Base-by-base conservation (phyloP, 2,797 vertebrate genomes). In the Coccyzus lansbergi region DNA sequence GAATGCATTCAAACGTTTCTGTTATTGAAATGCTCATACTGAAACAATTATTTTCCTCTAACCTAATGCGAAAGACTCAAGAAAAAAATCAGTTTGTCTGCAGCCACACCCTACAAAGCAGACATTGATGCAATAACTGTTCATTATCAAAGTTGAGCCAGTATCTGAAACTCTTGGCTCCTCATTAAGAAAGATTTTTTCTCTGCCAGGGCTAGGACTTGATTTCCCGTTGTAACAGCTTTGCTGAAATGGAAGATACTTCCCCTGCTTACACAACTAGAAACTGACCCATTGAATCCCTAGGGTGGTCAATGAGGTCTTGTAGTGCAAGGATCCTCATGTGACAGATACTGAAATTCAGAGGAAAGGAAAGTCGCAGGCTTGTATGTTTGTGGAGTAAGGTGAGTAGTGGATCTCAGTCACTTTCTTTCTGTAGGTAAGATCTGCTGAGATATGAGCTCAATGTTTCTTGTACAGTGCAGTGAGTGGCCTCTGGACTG, bases 1-100 rank as follows among this genome's bases (percentile, higher is more conserved):
- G 86, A 89, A 71, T 38, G 21, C 58, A 28, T 77, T 88, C 56
- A 83, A 85, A 56, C 34, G 14, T 68, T 68, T 78, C 33, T 65
- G 44, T 53, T 72, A 56, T 5, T 79, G 74, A 76, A 93, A 58
- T 60, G 52, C 10, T 87, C 68, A 12, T 26, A 11, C 19, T 49
- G 77, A 84, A 95, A 52, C 52, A 79, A 74, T 82, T 81, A 3
- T 70, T 88, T 76, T 90, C 29, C 40, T 89, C 67, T 93, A 82
- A 83, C n/a, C 62, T 62, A 44, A 69, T 55, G 28, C 52, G 53
- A 81, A 93, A 55, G 64, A 75, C 28, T 42, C 63, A 36, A 36
- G 67, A 91, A 74, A 11, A 81, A 83, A 70, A 69, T 34, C 1
- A 0, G n/a, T 84, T 79, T 91, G 77, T 72, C 24, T 90, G 9